A percentile compares a stretch with the other conserved stretches of the same genome.
phyloP scores from a whole-genome alignment of 1,140 invertebrate genomes.

The Anastatus disparis region DNA sequence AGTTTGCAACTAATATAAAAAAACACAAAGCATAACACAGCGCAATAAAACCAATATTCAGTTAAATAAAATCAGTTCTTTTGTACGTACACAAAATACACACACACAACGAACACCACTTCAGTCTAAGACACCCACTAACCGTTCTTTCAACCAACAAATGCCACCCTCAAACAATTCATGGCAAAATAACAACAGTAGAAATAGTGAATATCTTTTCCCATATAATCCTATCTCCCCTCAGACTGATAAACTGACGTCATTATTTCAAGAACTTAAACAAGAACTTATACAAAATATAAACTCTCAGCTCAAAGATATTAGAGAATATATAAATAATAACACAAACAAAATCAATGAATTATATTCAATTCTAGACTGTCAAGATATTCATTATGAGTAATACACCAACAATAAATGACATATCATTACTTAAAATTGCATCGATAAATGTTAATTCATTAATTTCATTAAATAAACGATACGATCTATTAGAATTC shows the following conservation, averaged over 20 bases:
- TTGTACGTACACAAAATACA: background rate
- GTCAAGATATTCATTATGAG: too few species aligned
- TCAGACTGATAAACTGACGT: too few species aligned
- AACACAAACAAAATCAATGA: background rate
- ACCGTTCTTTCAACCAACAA: too few species aligned
- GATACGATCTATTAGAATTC: constrained; percentile 12
- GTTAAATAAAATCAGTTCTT: background rate
- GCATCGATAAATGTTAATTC: constrained; percentile 40
- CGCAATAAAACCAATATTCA: background rate
- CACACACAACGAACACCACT: too few species aligned
- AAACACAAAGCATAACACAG: background rate
- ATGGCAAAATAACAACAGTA: too few species aligned
- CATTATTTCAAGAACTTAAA: too few species aligned
- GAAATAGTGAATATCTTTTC: too few species aligned
- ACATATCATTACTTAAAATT: background rate
- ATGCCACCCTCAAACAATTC: too few species aligned
- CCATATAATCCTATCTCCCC: too few species aligned
- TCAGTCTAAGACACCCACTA: too few species aligned
- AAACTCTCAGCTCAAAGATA: too few species aligned
- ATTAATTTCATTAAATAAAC: constrained; percentile 33
- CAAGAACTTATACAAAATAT: too few species aligned
- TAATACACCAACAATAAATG: background rate
- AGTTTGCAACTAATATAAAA: background rate
- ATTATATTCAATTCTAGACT: background rate
- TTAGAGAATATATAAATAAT: background rate